A percentile compares a stretch with the other conserved stretches of the same genome.
Conservation (phyloP, 37 sponge, comb jelly and placozoan genomes). For the Spongilla lacustris region DNA sequence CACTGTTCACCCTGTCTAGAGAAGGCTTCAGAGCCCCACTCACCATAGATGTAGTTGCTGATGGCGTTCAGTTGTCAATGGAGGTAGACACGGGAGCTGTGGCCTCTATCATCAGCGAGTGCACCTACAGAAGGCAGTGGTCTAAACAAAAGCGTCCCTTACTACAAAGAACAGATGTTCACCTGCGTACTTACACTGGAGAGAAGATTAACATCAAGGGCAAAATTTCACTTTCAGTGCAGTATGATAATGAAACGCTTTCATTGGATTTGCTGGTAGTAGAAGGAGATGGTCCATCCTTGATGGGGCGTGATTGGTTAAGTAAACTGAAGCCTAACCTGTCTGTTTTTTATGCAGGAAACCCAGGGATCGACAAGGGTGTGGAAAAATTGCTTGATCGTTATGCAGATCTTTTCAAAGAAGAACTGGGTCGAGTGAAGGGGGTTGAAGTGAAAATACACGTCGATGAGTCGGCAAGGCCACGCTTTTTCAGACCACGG, state of each 20-base stretch:
- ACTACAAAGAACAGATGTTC: not conserved
- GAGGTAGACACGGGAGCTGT: slow-evolving; percentile 11
- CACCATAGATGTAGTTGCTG: no score
- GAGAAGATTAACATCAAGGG: slow-evolving; percentile 17
- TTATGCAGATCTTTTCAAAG: not conserved
- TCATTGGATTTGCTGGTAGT: not conserved
- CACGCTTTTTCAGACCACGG: not conserved
- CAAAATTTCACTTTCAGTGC: slow-evolving; percentile 6
- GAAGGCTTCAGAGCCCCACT: no score
- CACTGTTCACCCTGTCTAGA: no score
- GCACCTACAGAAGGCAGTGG: slow-evolving; percentile 1
- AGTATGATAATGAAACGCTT: slow-evolving; percentile 7
- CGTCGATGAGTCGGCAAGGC: not conserved
- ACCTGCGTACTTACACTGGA: slow-evolving; percentile 23
- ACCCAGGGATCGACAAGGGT: not conserved
- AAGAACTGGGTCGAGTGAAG: not conserved
- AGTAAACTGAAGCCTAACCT: not conserved
- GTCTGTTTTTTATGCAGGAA: no score
- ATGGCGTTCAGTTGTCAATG: not conserved
- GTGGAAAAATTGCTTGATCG: slow-evolving; percentile 1
- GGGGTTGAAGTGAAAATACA: slow-evolving; percentile 5
- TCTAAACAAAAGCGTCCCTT: no score
- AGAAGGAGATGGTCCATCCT: slow-evolving; percentile 4
- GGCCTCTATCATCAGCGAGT: slow-evolving; percentile 10
- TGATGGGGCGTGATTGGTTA: slow-evolving; percentile 11